These are phyloP conservation scores for Digitonthophagus gazella DNA, from an alignment of 2,888 invertebrate species.

Conservation along the genomic window DNA sequence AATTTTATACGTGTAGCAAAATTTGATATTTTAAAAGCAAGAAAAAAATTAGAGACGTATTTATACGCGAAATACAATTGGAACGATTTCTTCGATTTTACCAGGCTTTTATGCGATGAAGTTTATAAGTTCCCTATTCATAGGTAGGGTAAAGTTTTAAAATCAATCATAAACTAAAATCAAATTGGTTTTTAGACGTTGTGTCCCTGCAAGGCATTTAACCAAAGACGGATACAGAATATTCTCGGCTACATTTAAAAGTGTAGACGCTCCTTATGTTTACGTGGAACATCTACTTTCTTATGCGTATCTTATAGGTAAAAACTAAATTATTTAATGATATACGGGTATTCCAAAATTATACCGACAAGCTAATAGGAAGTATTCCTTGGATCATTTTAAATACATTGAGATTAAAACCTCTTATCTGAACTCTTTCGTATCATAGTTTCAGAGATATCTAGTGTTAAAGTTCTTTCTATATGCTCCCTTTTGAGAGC, in stretches of 20 bases:
- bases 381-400: too few relatives aligned
- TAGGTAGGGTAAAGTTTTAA: too few relatives aligned
- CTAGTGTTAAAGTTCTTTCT: too few relatives aligned
- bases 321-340: too few relatives aligned
- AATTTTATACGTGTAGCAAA: background rate
- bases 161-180: too few relatives aligned
- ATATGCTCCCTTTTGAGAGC: too few relatives aligned
- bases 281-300: background rate
- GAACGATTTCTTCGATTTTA: background rate
- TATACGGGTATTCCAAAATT: too few relatives aligned
- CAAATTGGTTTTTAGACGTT: background rate
- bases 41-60: background rate
- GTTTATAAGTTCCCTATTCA: background rate
- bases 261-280: background rate
- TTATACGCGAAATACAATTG: background rate
- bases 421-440: too few relatives aligned
- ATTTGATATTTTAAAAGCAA: background rate
- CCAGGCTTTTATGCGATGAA: background rate
- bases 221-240: background rate
- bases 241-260: background rate
- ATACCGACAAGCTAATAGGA: too few relatives aligned
- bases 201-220: background rate
- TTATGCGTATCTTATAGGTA: background rate
- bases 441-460: too few relatives aligned
- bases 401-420: too few relatives aligned